phyloP scores from a whole-genome alignment of 2,113 vertebrate species.

The Actinemys pallida region DNA sequence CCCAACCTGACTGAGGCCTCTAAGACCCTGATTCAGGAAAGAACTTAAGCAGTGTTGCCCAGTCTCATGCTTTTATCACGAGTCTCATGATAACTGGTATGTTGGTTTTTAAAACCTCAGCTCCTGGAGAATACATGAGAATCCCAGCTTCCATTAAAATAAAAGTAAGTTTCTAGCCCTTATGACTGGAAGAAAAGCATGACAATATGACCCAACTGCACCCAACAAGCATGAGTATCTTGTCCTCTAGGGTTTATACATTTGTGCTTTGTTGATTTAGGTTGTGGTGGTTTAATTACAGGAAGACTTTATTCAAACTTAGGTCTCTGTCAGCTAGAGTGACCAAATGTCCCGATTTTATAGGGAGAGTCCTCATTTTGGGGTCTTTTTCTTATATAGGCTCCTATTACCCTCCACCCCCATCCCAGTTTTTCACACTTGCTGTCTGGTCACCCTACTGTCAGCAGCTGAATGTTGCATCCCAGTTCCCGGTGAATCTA shows the following conservation, averaged over 20 bases:
- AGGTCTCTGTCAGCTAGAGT: too few relatives aligned
- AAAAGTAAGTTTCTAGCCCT: not conserved
- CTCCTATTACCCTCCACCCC: too few relatives aligned
- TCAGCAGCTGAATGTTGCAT: not conserved
- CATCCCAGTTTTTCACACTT: too few relatives aligned
- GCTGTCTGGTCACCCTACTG: too few relatives aligned
- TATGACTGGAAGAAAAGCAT: not conserved
- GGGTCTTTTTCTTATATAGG: too few relatives aligned
- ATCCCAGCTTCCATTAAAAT: not conserved
- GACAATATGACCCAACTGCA: too few relatives aligned
- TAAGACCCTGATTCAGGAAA: not conserved
- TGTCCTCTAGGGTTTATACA: not conserved
- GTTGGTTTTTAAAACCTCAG: not conserved
- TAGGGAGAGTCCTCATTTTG: too few relatives aligned
- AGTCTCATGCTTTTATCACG: not conserved
- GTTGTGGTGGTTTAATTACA: not conserved
- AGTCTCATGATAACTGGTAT: not conserved
- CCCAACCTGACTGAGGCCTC: not conserved
- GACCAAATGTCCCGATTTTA: too few relatives aligned
- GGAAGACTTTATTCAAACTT: not conserved
- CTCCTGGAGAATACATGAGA: not conserved
- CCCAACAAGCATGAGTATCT: too few relatives aligned
- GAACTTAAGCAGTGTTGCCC: not conserved
- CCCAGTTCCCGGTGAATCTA: not conserved
- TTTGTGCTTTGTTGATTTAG: not conserved